A percentile compares a stretch with the other conserved stretches of the same genome.
Evolutionary conservation across 2,113 vertebrate genomes (phyloP).

Genomic region (Corythaeola cristata): DNA sequence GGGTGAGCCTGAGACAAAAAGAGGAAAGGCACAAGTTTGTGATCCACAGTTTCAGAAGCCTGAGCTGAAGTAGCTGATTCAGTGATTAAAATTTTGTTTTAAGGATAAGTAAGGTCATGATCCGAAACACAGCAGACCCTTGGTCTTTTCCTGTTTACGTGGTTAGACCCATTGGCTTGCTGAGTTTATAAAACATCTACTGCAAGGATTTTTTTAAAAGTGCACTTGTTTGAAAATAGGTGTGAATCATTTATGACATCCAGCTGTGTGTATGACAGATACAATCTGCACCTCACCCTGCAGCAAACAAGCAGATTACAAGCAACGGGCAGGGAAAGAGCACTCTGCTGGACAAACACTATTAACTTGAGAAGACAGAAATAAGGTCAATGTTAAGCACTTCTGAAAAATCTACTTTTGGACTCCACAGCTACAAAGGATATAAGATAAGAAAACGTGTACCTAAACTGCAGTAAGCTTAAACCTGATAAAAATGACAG

Average conservation of each 20-base stretch:
- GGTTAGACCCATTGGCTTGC: not conserved
- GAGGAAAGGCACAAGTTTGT: not conserved
- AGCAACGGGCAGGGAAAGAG: not conserved
- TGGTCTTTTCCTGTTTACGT: not conserved
- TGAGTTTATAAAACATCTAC: not conserved
- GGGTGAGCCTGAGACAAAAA: not conserved
- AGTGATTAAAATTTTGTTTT: not conserved
- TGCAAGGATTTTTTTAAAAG: not conserved
- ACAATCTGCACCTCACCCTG: not conserved
- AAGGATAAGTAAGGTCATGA: not conserved
- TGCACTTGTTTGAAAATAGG: conserved; percentile 5
- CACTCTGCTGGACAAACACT: not conserved
- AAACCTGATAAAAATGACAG: not conserved
- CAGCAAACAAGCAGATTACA: conserved; percentile 28
- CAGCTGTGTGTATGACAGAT: conserved; percentile 11
- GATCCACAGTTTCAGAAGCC: not conserved
- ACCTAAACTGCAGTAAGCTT: not conserved
- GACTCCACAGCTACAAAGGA: not conserved
- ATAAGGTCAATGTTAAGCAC: conserved; percentile 26
- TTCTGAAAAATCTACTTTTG: not conserved
- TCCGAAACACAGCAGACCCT: not conserved
- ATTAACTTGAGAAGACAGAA: conserved; percentile 2
- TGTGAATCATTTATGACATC: conserved; percentile 54
- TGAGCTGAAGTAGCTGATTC: not conserved
- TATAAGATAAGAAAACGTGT: not conserved